Evolutionary conservation across 2,888 invertebrate species (phyloP).

Genomic region (Omphaloscelis lunosa): DNA sequence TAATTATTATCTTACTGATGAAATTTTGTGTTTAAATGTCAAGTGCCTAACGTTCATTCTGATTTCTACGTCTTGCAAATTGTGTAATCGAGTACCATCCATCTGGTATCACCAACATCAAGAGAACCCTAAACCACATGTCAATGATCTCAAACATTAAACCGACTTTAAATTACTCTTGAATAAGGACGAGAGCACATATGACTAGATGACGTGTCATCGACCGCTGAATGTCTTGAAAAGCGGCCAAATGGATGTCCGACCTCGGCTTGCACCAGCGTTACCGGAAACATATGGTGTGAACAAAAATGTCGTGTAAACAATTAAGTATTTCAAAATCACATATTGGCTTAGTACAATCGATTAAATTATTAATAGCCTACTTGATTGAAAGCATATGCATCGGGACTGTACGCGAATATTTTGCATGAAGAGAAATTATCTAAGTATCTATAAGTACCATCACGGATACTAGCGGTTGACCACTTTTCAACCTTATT

Average conservation of each 20-base stretch:
- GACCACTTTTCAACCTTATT: neutral
- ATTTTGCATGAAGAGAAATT: neutral
- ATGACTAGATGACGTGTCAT: slow-evolving; percentile 67
- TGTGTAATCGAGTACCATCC: neutral
- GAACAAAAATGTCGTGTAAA: slow-evolving; percentile 71
- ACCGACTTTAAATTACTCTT: slow-evolving; percentile 32
- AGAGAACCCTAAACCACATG: slow-evolving; percentile 20
- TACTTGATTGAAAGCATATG: slow-evolving; percentile 23
- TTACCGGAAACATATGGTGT: slow-evolving; percentile 73
- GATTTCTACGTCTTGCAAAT: neutral
- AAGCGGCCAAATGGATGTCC: slow-evolving; percentile 73
- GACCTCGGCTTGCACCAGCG: slow-evolving; percentile 63
- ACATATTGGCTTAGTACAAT: slow-evolving; percentile 30
- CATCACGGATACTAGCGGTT: neutral
- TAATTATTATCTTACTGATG: neutral
- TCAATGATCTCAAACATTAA: slow-evolving; percentile 54
- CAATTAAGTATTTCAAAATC: slow-evolving; percentile 60
- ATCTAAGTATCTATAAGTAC: neutral
- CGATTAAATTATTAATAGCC: slow-evolving; percentile 31
- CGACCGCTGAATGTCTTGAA: slow-evolving; percentile 73
- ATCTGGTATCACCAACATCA: neutral
- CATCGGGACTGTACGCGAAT: neutral
- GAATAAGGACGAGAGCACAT: slow-evolving; percentile 50
- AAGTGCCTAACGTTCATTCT: neutral
- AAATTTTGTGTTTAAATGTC: neutral